Conservation (phyloP, 35 echinoderm and acorn worm species). For the Stichopus chloronotus region DNA sequence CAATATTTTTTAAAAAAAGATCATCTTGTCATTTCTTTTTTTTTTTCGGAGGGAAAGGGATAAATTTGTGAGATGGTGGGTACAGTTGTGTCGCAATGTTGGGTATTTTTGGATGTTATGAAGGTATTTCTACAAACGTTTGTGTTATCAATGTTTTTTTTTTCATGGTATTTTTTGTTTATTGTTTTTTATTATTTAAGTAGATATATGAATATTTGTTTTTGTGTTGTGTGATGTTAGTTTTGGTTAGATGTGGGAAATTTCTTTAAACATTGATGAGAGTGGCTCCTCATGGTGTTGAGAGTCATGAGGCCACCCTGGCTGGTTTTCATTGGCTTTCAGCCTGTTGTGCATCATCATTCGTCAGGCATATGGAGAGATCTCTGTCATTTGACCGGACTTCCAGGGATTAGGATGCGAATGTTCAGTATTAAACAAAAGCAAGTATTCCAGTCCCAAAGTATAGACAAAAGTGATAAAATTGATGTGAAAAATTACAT, state of each 20-base stretch:
- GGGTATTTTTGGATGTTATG: conserved; percentile 12
- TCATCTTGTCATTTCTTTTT: conserved; percentile 15
- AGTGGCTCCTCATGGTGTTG: background rate
- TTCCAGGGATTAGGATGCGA: too few species aligned
- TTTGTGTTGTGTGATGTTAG: background rate
- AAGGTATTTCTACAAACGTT: background rate
- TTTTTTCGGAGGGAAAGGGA: background rate
- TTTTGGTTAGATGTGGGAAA: background rate
- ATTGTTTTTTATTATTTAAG: background rate
- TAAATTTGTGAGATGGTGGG: conserved; percentile 14
- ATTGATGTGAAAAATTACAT: too few species aligned
- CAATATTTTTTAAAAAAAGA: conserved; percentile 56
- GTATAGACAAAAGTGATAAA: too few species aligned
- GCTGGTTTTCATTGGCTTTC: too few species aligned
- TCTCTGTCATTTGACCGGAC: too few species aligned
- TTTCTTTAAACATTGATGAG: background rate
- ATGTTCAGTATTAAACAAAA: too few species aligned
- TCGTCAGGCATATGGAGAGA: too few species aligned
- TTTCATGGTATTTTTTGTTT: background rate
- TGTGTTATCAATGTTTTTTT: background rate
- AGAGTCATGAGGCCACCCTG: too few species aligned
- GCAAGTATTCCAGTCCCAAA: too few species aligned
- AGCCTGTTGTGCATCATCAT: too few species aligned
- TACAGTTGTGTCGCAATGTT: background rate
- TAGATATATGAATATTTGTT: background rate